Percentiles rank a stretch among this genome's conserved stretches.
phyloP scores from a whole-genome alignment of 2,888 invertebrate genomes.

The Lasioglossum morio region DNA sequence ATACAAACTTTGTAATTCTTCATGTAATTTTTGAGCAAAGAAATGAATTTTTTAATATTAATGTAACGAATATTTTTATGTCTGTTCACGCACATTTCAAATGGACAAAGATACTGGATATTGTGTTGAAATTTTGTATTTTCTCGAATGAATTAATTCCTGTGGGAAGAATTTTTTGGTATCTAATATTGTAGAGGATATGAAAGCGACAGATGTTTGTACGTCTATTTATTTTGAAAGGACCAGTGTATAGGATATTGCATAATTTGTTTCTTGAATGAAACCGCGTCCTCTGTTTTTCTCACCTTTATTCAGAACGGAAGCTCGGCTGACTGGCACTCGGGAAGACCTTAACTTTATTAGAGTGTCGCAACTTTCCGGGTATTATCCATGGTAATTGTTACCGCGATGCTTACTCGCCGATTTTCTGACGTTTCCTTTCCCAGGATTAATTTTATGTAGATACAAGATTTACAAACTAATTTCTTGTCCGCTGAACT shows the following conservation, averaged over 20 bases:
- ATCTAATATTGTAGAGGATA: neutral
- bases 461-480: conserved; percentile 42
- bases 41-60: neutral
- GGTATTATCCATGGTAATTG: conserved; percentile 69
- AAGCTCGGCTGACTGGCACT: conserved; percentile 21
- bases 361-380: conserved; percentile 67
- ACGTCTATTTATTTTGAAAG: neutral
- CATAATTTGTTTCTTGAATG: neutral
- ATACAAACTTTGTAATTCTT: neutral
- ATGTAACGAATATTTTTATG: neutral
- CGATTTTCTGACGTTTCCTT: conserved; percentile 37
- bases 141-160: neutral
- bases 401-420: conserved; percentile 57
- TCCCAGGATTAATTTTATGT: conserved; percentile 48
- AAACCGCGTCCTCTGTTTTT: conserved; percentile 28
- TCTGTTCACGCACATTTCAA: neutral
- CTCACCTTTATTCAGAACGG: conserved; percentile 29
- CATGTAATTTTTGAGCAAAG: neutral
- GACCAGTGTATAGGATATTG: neutral
- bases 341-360: conserved; percentile 68
- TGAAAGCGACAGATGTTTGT: neutral
- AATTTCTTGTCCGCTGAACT: conserved; percentile 38
- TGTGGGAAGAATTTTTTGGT: neutral
- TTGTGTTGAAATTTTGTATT: neutral
- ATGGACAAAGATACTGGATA: neutral